A percentile compares a stretch with the other conserved stretches of the same genome.
phyloP scores from a whole-genome alignment of 2,113 vertebrate species.

The Tor tambroides region DNA sequence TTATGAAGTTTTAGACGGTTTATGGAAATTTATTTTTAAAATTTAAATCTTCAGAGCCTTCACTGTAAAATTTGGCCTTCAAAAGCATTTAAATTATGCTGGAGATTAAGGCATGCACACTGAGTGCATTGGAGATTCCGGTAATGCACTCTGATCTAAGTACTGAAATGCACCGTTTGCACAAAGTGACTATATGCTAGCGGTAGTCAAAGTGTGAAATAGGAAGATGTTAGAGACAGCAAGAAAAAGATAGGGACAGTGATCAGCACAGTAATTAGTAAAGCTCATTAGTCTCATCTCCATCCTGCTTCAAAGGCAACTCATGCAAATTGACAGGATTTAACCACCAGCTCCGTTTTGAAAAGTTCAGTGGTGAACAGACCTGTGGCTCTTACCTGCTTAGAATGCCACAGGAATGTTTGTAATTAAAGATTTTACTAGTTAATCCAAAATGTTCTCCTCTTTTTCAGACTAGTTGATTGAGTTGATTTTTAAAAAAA shows the following conservation, averaged over 20 bases:
- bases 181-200: constrained; percentile 27
- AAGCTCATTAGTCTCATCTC: constrained; percentile 78
- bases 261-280: constrained; percentile 70
- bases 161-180: constrained; percentile 18
- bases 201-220: not conserved
- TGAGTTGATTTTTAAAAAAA: not conserved
- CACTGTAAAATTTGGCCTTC: not conserved
- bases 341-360: constrained; percentile 73
- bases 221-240: not conserved
- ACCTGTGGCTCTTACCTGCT: not conserved
- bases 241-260: constrained; percentile 11
- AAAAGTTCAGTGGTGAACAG: constrained; percentile 12
- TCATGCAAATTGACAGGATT: constrained; percentile 77
- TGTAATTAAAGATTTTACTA: not conserved
- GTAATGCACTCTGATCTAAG: constrained; percentile 29
- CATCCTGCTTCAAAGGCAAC: constrained; percentile 78
- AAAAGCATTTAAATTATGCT: constrained; percentile 17
- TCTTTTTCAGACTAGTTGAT: not conserved
- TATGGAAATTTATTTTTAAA: constrained; percentile 2
- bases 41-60: constrained; percentile 1
- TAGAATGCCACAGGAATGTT: not conserved
- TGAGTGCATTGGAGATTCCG: constrained; percentile 3
- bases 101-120: not conserved
- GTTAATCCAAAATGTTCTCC: not conserved
- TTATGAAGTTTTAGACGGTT: constrained; percentile 3